phyloP scores from a whole-genome alignment of 2,797 vertebrate genomes.

The Arctocebus calabarensis region DNA sequence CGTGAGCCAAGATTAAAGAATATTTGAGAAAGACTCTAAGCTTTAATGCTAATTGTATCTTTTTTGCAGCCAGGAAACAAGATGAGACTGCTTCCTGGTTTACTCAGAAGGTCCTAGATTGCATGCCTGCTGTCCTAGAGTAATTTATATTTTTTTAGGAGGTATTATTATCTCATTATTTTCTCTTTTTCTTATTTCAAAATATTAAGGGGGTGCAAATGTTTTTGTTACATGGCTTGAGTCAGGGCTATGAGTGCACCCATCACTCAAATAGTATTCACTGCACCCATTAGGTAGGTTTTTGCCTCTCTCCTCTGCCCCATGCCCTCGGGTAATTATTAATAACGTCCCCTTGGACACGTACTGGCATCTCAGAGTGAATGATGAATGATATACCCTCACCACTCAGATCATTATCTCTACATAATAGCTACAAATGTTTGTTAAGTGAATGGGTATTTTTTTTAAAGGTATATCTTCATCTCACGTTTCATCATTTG shows the following conservation, averaged over 20 bases:
- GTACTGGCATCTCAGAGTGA: background rate
- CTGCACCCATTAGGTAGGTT: background rate
- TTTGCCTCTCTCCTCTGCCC: background rate
- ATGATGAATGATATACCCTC: background rate
- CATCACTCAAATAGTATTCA: background rate
- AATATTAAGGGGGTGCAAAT: background rate
- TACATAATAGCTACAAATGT: background rate
- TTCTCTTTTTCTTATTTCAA: background rate
- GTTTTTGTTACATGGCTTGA: background rate
- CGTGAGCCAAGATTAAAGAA: background rate
- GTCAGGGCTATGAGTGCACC: background rate
- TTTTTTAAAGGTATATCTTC: background rate
- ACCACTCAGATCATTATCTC: background rate
- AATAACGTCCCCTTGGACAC: background rate
- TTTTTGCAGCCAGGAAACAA: background rate
- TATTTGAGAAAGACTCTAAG: background rate
- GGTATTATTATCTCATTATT: background rate
- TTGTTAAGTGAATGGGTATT: slow-evolving; percentile 23
- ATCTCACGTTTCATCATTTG: slow-evolving; percentile 2
- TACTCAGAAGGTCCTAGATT: background rate
- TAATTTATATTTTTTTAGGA: background rate
- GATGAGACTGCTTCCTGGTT: background rate
- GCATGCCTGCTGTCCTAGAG: background rate
- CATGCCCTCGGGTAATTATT: background rate
- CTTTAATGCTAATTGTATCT: background rate